Evolutionary conservation across 2,113 vertebrate species (phyloP).

Genomic region (Myodes glareolus): DNA sequence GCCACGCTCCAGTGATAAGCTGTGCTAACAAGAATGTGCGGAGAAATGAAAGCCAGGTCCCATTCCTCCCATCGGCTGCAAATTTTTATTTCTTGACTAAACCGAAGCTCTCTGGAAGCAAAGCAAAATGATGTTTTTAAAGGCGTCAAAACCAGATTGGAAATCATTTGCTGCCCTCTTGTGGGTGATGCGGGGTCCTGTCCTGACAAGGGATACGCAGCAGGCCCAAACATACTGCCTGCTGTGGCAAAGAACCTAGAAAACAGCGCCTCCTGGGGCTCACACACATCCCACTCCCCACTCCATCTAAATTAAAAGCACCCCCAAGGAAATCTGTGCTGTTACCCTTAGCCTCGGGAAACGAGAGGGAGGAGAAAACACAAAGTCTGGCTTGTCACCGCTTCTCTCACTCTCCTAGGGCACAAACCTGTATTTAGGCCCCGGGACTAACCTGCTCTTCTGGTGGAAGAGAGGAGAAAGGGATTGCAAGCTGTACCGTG

Average conservation of each 20-base stretch:
- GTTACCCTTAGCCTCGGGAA: background rate
- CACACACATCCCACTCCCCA: no score
- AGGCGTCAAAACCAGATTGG: conserved; percentile 60
- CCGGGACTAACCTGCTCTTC: background rate
- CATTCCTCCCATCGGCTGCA: conserved; percentile 80
- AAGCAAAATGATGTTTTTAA: conserved; percentile 79
- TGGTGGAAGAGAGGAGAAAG: background rate
- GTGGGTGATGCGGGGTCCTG: conserved; percentile 76
- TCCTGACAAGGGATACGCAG: background rate
- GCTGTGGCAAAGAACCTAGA: background rate
- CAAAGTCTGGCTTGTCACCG: background rate
- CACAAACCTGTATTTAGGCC: background rate
- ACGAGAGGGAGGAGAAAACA: background rate
- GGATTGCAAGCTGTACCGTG: background rate
- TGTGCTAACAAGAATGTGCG: conserved; percentile 76
- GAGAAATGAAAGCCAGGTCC: conserved; percentile 83
- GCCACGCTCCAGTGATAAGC: conserved; percentile 73
- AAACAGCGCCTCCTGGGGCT: background rate
- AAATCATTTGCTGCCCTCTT: conserved; percentile 89
- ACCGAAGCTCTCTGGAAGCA: conserved; percentile 76
- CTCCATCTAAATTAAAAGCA: background rate
- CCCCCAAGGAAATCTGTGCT: background rate
- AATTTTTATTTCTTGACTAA: conserved; percentile 85
- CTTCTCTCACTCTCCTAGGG: background rate
- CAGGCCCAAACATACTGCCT: background rate